phyloP scores from a whole-genome alignment of 2,797 vertebrate genomes.

The Gobionotothen gibberifrons region DNA sequence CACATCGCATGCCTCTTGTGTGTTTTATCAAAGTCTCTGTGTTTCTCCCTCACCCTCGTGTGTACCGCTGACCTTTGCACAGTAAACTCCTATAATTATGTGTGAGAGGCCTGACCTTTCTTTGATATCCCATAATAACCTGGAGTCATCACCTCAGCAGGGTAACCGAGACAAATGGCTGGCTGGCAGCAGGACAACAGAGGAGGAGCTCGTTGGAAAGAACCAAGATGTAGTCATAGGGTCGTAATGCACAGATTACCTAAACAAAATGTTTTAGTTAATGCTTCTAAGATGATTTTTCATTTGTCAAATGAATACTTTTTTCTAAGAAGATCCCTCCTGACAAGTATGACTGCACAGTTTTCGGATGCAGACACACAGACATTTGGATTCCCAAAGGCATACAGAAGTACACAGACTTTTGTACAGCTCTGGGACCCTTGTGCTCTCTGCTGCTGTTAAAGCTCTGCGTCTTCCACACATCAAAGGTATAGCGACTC shows the following conservation, averaged over 20 bases:
- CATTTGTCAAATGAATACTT: background rate
- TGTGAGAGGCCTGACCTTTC: constrained; percentile 62
- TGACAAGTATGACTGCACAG: background rate
- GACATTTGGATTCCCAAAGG: constrained; percentile 1
- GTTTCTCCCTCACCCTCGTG: constrained; percentile 1
- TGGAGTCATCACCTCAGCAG: constrained; percentile 8
- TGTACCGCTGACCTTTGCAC: constrained; percentile 49
- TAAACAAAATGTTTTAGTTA: background rate
- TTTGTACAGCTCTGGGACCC: constrained; percentile 30
- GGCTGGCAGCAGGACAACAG: constrained; percentile 13
- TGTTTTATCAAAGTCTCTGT: background rate
- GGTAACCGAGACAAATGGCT: constrained; percentile 40
- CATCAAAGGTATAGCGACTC: constrained; percentile 56
- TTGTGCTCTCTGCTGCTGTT: constrained; percentile 32
- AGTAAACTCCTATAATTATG: constrained; percentile 33
- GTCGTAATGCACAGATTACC: background rate
- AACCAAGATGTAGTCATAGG: background rate
- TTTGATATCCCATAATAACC: constrained; percentile 43
- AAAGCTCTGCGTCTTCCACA: constrained; percentile 43
- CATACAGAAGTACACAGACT: constrained; percentile 7
- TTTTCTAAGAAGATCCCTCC: background rate
- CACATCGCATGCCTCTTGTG: background rate
- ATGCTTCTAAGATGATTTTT: background rate
- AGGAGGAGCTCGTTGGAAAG: background rate
- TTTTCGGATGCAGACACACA: background rate